Base-by-base conservation (phyloP, 2,888 invertebrate genomes). In the Incurvaria masculella region DNA sequence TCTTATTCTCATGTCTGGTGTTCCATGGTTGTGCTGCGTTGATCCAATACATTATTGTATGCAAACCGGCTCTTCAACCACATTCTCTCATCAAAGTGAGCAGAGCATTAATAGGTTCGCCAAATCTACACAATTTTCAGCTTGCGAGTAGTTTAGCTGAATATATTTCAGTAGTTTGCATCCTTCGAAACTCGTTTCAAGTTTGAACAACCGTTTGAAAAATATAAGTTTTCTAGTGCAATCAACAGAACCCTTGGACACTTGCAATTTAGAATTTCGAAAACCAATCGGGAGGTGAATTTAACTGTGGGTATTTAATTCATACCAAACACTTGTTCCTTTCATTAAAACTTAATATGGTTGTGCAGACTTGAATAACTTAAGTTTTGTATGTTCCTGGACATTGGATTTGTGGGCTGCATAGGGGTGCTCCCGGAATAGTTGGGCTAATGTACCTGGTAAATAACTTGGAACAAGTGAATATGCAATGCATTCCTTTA, bases 31-130 rank as follows among this genome's bases (percentile, higher is more conserved):
- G 61, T 66, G 62, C 63, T 62, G 63, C 64, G 26, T 39, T 33
- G 33, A 33, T 6, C 23, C 33, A 33, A 33, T 33, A 33, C 33
- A 14, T 33, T 33, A 33, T 8, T 33, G 33, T 33, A 33, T 33
- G 33, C 33, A 14, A 33, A 33, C 33, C 33, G 33, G 14, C 26
- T 43, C 26, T n/a, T 8, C 44, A 68, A 60, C 62, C 56, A 55
- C 56, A 54, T 54, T 51, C 56, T 14, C 14, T 33, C 33, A 33
- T 33, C 33, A 14, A 33, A 33, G 33, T 33, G 33, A 73, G 74
- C 66, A 76, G 74, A 70, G 69, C 79, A 63, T 71, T 79, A 57
- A 80, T 80, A 79, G 80, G 80, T 80, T 62, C 59, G 63, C 33
- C 14, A 14, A 6, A 33, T 33, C 23, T 33, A 33, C 14, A 33